A percentile compares a stretch with the other conserved stretches of the same genome.
phyloP scores from a whole-genome alignment of 2,888 invertebrate genomes.

The Epistrophe eligans region DNA sequence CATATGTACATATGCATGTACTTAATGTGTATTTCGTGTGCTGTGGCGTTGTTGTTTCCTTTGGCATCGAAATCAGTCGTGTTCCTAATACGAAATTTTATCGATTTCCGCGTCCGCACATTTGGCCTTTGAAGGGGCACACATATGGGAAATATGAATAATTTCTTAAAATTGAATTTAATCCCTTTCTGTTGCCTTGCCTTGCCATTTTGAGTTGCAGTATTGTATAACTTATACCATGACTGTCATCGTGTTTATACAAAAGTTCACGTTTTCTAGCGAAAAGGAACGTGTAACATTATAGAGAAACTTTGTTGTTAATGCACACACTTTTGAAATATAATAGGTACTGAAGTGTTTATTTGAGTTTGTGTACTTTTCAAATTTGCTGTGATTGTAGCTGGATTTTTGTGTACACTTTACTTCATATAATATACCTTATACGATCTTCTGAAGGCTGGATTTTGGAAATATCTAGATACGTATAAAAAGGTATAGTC shows the following conservation, averaged over 20 bases:
- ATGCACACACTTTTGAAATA: constrained; percentile 53
- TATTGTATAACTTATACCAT: constrained; percentile 35
- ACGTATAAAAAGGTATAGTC: no score
- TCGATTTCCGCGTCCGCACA: constrained; percentile 59
- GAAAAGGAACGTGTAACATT: constrained; percentile 47
- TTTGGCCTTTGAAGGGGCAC: constrained; percentile 42
- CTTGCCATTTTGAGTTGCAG: constrained; percentile 29
- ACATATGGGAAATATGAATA: constrained; percentile 67
- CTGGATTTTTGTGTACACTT: no score
- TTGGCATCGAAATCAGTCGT: constrained; percentile 62
- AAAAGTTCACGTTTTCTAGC: background rate
- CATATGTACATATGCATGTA: no score
- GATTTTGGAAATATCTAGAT: no score
- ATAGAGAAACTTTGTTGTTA: constrained; percentile 34
- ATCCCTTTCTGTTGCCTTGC: constrained; percentile 5
- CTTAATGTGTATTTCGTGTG: constrained; percentile 27
- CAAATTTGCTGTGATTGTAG: background rate
- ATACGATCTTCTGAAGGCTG: no score
- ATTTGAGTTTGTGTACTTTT: constrained; percentile 7
- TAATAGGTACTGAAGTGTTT: constrained; percentile 5
- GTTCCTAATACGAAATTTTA: constrained; percentile 72
- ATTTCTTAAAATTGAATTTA: constrained; percentile 73
- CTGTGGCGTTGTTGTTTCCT: constrained; percentile 43
- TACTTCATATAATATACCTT: no score
- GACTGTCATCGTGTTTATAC: constrained; percentile 21